Evolutionary conservation across 2,888 invertebrate species (phyloP).

Genomic region (Ctena decussata): DNA sequence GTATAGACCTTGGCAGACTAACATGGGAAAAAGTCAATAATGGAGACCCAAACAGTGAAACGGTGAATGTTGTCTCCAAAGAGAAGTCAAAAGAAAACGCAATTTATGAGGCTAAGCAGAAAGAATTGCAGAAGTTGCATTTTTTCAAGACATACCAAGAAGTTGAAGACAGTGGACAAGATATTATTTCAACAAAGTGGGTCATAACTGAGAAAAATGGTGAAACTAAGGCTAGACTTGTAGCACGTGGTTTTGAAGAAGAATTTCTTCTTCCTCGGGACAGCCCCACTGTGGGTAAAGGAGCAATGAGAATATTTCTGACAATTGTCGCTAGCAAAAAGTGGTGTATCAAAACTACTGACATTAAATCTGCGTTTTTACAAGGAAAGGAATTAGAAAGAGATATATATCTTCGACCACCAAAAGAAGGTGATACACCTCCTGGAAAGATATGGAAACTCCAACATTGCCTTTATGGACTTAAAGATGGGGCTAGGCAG

Average conservation of each 20-base stretch:
- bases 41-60: not conserved
- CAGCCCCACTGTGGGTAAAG: constrained; percentile 50
- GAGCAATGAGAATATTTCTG: constrained; percentile 30
- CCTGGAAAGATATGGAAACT: constrained; percentile 56
- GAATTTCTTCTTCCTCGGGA: constrained; percentile 20
- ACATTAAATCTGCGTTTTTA: constrained; percentile 62
- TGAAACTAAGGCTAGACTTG: constrained; percentile 23
- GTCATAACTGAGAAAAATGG: constrained; percentile 25
- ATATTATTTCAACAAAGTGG: constrained; percentile 37
- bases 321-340: constrained; percentile 11
- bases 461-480: constrained; percentile 53
- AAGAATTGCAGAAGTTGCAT: constrained; percentile 45
- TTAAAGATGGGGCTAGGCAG: constrained; percentile 60
- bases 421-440: constrained; percentile 35
- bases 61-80: not conserved
- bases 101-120: constrained; percentile 29
- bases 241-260: constrained; percentile 37
- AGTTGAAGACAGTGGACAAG: constrained; percentile 28
- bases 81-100: constrained; percentile 7
- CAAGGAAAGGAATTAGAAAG: constrained; percentile 57
- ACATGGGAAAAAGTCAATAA: constrained; percentile 5
- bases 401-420: constrained; percentile 53
- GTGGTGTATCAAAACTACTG: constrained; percentile 47
- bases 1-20: constrained; percentile 22
- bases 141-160: constrained; percentile 48